These are phyloP conservation scores for Avahi laniger DNA, from an alignment of 2,797 vertebrate genomes.

Conservation along the genomic window DNA sequence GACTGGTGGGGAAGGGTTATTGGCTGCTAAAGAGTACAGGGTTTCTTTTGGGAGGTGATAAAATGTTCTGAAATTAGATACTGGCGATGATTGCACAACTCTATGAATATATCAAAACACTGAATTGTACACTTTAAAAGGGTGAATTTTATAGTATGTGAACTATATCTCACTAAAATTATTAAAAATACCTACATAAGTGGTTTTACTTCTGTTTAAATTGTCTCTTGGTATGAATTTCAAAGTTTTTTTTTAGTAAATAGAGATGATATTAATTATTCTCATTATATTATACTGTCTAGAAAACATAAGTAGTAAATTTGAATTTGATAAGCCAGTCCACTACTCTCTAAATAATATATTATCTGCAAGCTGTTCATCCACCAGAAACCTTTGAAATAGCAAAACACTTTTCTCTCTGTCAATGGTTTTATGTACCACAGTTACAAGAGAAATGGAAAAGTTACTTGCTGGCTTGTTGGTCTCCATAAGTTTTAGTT, in stretches of 20 bases:
- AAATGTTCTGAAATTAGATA: not conserved
- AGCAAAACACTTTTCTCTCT: not conserved
- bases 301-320: not conserved
- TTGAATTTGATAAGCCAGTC: slow-evolving; percentile 28
- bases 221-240: not conserved
- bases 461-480: not conserved
- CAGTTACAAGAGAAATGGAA: not conserved
- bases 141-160: not conserved
- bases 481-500: not conserved
- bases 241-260: not conserved
- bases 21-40: not conserved
- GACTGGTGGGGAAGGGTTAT: not conserved
- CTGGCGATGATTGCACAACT: not conserved
- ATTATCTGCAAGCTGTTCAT: not conserved
- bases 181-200: not conserved
- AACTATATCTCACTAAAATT: not conserved
- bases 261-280: not conserved
- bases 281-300: not conserved
- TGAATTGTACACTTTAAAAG: not conserved
- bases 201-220: slow-evolving; percentile 28
- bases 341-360: not conserved
- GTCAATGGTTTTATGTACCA: not conserved
- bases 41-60: not conserved
- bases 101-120: not conserved
- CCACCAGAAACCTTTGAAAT: slow-evolving; percentile 15